phyloP scores from a whole-genome alignment of 2,113 vertebrate genomes.

The Drymodes brunneopygia region DNA sequence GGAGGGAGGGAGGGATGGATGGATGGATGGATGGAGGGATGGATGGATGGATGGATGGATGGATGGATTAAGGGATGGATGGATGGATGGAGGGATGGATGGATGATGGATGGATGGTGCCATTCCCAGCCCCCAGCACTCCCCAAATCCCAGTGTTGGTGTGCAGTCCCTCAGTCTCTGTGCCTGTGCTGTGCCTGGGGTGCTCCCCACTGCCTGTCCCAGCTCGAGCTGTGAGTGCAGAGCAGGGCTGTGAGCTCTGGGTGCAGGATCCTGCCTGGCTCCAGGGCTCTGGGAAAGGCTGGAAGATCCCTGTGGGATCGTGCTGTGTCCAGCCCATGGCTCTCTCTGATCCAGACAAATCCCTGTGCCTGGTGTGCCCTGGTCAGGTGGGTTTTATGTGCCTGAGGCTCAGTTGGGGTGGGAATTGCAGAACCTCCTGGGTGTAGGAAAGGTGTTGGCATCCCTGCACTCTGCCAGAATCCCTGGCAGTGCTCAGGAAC shows the following conservation, averaged over 20 bases:
- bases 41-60: neutral
- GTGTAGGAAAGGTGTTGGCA: neutral
- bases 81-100: neutral
- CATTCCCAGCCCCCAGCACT: neutral
- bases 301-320: neutral
- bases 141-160: rapidly evolving
- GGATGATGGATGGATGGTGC: neutral
- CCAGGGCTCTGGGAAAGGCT: neutral
- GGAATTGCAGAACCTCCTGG: neutral
- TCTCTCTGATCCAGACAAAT: neutral
- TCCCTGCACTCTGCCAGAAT: neutral
- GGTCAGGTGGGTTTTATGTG: neutral
- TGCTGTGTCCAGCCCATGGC: neutral
- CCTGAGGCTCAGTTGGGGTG: rapidly evolving
- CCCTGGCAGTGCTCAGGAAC: neutral
- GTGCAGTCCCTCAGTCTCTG: neutral
- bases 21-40: neutral
- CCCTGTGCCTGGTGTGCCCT: neutral
- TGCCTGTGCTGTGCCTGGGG: neutral
- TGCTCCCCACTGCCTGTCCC: neutral
- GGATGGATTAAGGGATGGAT: neutral
- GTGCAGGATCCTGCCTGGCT: rapidly evolving
- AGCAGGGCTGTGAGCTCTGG: neutral
- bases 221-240: neutral
- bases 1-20: neutral